Conservation (phyloP, 2,888 invertebrate genomes). For the Drosophila heteroneura region DNA sequence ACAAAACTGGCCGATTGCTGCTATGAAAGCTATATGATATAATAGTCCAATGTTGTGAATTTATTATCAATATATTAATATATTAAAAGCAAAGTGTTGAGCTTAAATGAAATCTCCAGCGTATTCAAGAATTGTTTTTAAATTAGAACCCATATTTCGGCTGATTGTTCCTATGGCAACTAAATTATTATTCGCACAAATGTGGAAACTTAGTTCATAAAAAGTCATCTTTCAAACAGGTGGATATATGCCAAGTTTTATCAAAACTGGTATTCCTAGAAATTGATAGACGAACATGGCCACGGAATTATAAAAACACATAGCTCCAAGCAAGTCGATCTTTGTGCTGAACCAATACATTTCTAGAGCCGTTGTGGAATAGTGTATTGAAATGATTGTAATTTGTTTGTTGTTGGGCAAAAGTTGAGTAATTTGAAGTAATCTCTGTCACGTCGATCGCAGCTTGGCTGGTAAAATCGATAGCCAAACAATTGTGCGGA, state of each 20-base stretch:
- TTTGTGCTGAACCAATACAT: neutral
- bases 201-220: neutral
- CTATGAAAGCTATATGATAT: neutral
- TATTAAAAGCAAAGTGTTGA: no score
- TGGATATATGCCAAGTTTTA: neutral
- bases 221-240: neutral
- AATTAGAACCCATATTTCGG: neutral
- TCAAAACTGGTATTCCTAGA: neutral
- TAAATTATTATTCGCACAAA: neutral
- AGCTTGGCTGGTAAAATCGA: constrained; percentile 50
- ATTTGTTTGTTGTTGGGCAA: constrained; percentile 30
- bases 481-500: constrained; percentile 51
- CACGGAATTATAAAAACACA: no score
- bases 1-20: neutral
- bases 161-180: neutral
- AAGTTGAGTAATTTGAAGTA: constrained; percentile 37
- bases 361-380: neutral
- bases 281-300: neutral
- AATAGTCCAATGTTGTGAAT: no score
- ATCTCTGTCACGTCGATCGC: constrained; percentile 65
- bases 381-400: neutral
- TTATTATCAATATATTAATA: neutral
- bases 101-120: no score
- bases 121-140: neutral
- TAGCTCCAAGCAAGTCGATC: neutral